Conservation (phyloP, 2,797 vertebrate genomes). For the Aulostomus chinensis region DNA sequence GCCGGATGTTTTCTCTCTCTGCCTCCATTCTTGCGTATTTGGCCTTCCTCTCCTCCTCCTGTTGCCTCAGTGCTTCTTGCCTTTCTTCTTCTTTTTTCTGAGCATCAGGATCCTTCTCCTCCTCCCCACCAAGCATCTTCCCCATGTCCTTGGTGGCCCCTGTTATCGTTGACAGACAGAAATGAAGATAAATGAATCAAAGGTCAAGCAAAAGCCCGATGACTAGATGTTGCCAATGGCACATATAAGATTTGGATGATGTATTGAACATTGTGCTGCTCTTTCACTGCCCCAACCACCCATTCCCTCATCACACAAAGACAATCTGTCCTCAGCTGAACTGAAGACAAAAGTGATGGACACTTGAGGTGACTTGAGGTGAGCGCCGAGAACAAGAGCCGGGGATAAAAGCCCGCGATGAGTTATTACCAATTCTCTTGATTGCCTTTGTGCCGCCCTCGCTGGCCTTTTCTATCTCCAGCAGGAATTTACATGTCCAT, state of each 20-base stretch:
- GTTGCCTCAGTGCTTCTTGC: conserved; percentile 94
- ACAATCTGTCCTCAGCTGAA: conserved; percentile 9
- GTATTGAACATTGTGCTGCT: no score
- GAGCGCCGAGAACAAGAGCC: conserved; percentile 13
- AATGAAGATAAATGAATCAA: background rate
- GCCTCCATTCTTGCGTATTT: conserved; percentile 98
- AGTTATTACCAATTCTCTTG: conserved; percentile 49
- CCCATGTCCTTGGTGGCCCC: conserved; percentile 99
- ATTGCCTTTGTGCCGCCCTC: conserved; percentile 41
- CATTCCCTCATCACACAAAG: background rate
- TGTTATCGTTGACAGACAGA: conserved; percentile 54
- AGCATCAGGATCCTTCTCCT: conserved; percentile 97
- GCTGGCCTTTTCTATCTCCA: conserved; percentile 20
- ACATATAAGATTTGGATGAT: no score
- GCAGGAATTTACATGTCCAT: conserved; percentile 22
- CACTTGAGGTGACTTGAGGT: conserved; percentile 40
- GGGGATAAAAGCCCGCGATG: conserved; percentile 42
- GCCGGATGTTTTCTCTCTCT: conserved; percentile 93
- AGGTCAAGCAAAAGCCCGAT: no score
- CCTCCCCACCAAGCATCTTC: conserved; percentile 97
- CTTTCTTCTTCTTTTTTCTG: conserved; percentile 96
- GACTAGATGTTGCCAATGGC: no score
- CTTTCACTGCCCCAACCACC: no score
- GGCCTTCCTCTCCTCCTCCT: conserved; percentile 96
- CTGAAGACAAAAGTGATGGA: conserved; percentile 32